A percentile compares a stretch with the other conserved stretches of the same genome.
phyloP scores from a whole-genome alignment of 2,888 invertebrate species.

The Caenorhabditis sp. region DNA sequence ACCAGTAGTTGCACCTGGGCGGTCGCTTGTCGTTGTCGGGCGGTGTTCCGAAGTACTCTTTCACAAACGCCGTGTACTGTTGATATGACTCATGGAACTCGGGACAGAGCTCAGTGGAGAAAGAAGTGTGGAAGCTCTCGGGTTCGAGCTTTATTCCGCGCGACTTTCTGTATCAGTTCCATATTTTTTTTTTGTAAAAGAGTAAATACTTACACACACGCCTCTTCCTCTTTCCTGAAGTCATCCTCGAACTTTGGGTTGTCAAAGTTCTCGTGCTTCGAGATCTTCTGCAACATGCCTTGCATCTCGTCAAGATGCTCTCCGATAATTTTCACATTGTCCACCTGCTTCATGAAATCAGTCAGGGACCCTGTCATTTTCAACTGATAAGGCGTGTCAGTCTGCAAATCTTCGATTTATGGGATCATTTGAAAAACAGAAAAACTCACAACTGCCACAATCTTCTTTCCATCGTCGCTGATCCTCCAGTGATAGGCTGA shows the following conservation, averaged over 20 bases:
- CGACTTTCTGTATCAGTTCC: slow-evolving; percentile 28
- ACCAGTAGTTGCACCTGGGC: slow-evolving; percentile 61
- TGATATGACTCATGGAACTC: slow-evolving; percentile 63
- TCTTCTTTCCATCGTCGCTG: slow-evolving; percentile 69
- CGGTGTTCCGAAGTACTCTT: slow-evolving; percentile 59
- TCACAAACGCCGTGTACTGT: slow-evolving; percentile 59
- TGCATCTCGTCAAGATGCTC: slow-evolving; percentile 50
- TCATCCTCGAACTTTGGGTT: slow-evolving; percentile 72
- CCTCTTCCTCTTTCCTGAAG: slow-evolving; percentile 63
- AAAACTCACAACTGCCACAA: slow-evolving; percentile 65
- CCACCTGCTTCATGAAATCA: slow-evolving; percentile 64
- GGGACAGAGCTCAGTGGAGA: slow-evolving; percentile 64
- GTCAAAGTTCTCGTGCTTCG: slow-evolving; percentile 58
- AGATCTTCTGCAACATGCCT: slow-evolving; percentile 43
- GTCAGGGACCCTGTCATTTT: slow-evolving; percentile 62
- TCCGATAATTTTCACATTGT: slow-evolving; percentile 54
- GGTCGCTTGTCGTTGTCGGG: slow-evolving; percentile 56
- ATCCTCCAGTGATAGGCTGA: slow-evolving; percentile 66
- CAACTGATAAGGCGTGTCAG: slow-evolving; percentile 57
- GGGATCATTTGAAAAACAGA: not conserved
- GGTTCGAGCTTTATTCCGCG: slow-evolving; percentile 54
- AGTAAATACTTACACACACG: slow-evolving; percentile 62
- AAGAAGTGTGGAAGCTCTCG: slow-evolving; percentile 60
- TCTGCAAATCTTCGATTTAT: slow-evolving; percentile 42
- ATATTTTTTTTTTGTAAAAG: not conserved